Evolutionary conservation across 1,140 invertebrate species (phyloP).

Genomic region (Neocloeon triangulifer): DNA sequence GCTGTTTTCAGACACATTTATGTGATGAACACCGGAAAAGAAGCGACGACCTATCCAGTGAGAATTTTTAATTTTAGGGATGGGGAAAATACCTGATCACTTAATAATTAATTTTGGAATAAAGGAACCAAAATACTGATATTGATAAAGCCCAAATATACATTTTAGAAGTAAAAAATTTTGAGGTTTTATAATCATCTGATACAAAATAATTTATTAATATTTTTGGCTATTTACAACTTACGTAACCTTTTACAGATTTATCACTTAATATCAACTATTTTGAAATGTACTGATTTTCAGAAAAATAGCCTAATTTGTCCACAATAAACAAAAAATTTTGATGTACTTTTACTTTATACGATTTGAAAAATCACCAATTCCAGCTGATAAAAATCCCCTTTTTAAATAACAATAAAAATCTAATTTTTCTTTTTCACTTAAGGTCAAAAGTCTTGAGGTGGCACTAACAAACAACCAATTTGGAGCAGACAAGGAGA

Average conservation of each 20-base stretch:
- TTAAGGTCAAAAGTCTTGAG: not conserved
- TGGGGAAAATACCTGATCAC: too few species aligned
- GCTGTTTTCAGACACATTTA: constrained; percentile 59
- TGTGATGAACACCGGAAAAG: constrained; percentile 49
- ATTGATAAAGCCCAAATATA: too few species aligned
- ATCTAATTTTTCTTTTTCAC: not conserved
- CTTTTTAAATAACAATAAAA: not conserved
- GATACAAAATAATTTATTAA: too few species aligned
- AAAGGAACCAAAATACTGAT: too few species aligned
- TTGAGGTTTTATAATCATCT: too few species aligned
- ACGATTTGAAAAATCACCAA: too few species aligned
- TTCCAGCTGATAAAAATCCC: not conserved
- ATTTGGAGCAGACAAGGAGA: not conserved
- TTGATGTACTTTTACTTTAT: too few species aligned
- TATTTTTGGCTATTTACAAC: too few species aligned
- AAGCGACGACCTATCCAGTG: constrained; percentile 44
- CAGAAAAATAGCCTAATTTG: not conserved
- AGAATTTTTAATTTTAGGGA: constrained; percentile 9
- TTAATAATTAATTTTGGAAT: too few species aligned
- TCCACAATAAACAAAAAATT: too few species aligned
- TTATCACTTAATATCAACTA: not conserved
- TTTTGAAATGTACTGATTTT: not conserved
- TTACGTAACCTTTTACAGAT: too few species aligned
- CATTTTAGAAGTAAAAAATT: too few species aligned
- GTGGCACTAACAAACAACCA: not conserved